Evolutionary conservation across 2,797 vertebrate species (phyloP), one percentile per base, ranked within the genome.

Genomic region (Brachymystax lenok): DNA sequence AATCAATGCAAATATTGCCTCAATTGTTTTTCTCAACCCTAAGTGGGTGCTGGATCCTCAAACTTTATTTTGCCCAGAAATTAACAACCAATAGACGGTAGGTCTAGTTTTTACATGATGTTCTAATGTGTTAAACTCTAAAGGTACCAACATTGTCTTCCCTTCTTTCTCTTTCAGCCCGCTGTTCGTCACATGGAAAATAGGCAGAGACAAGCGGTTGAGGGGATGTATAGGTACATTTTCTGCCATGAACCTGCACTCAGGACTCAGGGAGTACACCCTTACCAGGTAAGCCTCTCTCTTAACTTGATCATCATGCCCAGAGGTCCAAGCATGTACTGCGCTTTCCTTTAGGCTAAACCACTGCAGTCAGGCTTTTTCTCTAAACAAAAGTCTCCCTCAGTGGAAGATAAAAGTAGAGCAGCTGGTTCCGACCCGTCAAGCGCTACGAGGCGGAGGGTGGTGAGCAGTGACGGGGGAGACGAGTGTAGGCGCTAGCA

Each of bases 181-280:
- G 78, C 96, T 99, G 94, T 99, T 99, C 95, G 98, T 99, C 95
- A 99, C 98, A 69, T 99, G 98, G 98, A 99, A 99, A 96, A 98
- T 99, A 85, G 98, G 98, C 91, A 96, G 98, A 93, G 98, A 99
- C 95, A 99, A 99, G 89, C 96, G 98, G 94, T 96, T 99, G 93
- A 96, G 98, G 94, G 98, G 98, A 95, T 99, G 98, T 96, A 99
- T 99, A 97, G 98, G 98, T 98, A 99, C 98, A 94, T 99, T 99
- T 98, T 99, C 98, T 88, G 98, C 98, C 97, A 99, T 99, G 98
- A 99, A 98, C 95, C 97, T 99, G 96, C 98, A 99, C 95, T 99
- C 98, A 97, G 98, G 98, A 98, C 98, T 99, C 98, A 99, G 98
- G 98, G 98, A 99, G 96, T 99, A 99, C 98, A 99, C 98, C 92